A percentile compares a stretch with the other conserved stretches of the same genome.
Conservation (phyloP, 2,888 invertebrate species). For the Cristatella mucedo region DNA sequence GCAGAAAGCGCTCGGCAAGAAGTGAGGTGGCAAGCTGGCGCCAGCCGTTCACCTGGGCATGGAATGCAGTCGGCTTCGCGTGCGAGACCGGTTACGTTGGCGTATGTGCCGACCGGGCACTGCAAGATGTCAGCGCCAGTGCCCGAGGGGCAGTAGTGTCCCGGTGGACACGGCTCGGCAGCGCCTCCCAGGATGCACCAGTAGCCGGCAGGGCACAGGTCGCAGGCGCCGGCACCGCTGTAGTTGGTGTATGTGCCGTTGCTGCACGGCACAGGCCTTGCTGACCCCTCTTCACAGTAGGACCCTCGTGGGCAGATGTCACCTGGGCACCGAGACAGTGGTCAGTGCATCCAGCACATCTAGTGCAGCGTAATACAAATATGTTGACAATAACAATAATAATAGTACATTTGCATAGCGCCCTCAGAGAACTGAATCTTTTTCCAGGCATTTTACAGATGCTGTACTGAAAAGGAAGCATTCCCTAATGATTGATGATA, state of each 20-base stretch:
- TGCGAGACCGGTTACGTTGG: conserved; percentile 23
- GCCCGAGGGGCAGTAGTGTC: conserved; percentile 30
- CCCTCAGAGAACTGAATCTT: too few relatives aligned
- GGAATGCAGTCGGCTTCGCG: conserved; percentile 22
- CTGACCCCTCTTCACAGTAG: conserved; percentile 20
- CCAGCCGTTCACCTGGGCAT: conserved; percentile 27
- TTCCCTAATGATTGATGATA: too few relatives aligned
- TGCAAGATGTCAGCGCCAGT: conserved; percentile 28
- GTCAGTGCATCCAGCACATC: too few relatives aligned
- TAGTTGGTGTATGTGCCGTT: conserved; percentile 25
- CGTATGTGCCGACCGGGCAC: conserved; percentile 28
- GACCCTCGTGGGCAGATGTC: conserved; percentile 27
- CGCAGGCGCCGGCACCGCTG: conserved; percentile 23
- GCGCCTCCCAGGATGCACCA: conserved; percentile 28
- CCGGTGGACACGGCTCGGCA: conserved; percentile 26
- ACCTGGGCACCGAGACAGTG: too few relatives aligned
- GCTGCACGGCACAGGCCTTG: conserved; percentile 17
- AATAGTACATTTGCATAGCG: too few relatives aligned
- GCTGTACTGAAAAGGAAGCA: too few relatives aligned
- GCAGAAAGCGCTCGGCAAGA: too few relatives aligned
- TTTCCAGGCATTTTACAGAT: too few relatives aligned
- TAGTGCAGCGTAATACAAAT: too few relatives aligned
- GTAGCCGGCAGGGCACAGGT: conserved; percentile 26
- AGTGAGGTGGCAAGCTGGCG: too few relatives aligned
- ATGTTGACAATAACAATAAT: too few relatives aligned